These are phyloP conservation scores for Tachystola acroxantha DNA, from an alignment of 2,888 invertebrate genomes.

Conservation along the genomic window DNA sequence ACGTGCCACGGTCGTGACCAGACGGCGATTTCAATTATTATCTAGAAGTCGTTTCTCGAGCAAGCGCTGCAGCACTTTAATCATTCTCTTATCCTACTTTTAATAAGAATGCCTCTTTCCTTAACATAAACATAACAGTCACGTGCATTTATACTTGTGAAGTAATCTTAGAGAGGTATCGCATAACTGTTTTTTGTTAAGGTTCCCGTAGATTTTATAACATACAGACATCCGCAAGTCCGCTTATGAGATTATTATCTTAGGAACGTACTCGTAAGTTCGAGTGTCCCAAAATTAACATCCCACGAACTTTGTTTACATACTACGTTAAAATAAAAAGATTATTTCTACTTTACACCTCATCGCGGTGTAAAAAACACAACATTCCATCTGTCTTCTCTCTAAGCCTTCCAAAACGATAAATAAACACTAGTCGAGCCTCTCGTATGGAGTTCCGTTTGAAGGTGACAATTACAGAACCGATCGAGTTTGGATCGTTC, in stretches of 20 bases:
- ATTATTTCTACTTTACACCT: constrained; percentile 61
- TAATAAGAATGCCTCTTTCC: constrained; percentile 36
- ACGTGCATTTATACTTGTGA: not conserved
- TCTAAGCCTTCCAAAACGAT: constrained; percentile 73
- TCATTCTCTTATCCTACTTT: constrained; percentile 55
- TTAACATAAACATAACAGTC: not conserved
- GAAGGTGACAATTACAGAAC: constrained; percentile 32
- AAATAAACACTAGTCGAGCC: constrained; percentile 70
- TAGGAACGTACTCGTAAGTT: too few relatives aligned
- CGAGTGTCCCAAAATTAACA: constrained; percentile 37
- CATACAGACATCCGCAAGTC: too few relatives aligned
- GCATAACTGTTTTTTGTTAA: too few relatives aligned
- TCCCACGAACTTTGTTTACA: constrained; percentile 43
- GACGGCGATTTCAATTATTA: constrained; percentile 74
- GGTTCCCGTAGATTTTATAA: too few relatives aligned
- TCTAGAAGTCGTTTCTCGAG: constrained; percentile 67
- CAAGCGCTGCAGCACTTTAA: constrained; percentile 58
- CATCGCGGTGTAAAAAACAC: constrained; percentile 61
- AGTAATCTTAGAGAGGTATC: too few relatives aligned
- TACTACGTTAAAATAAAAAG: constrained; percentile 47
- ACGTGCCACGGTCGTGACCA: constrained; percentile 67
- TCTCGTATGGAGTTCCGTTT: constrained; percentile 53
- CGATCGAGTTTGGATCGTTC: constrained; percentile 7
- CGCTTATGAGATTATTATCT: too few relatives aligned
- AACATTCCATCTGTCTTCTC: constrained; percentile 73